These are phyloP conservation scores for Pharmacophagus antenor DNA, from an alignment of 2,888 invertebrate species.

Conservation along the genomic window DNA sequence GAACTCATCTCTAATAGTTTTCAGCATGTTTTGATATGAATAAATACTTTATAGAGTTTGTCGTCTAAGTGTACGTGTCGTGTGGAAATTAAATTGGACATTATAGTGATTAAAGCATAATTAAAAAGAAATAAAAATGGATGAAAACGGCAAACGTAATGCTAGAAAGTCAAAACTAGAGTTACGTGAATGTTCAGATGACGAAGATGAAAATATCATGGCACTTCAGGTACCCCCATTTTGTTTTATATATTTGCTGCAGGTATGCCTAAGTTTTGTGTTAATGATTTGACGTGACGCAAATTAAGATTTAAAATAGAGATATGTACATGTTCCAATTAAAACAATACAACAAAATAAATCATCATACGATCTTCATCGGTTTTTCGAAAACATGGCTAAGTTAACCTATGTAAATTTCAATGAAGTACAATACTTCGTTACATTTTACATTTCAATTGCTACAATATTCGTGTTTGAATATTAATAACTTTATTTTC, in stretches of 20 bases:
- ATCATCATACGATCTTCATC: neutral
- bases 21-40: neutral
- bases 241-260: neutral
- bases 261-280: neutral
- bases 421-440: too few species aligned
- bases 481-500: too few species aligned
- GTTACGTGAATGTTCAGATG: too few species aligned
- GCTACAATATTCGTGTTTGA: too few species aligned
- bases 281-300: neutral
- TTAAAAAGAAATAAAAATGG: neutral
- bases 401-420: neutral
- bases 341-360: neutral
- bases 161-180: too few species aligned
- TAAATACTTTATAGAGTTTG: neutral
- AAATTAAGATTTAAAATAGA: neutral
- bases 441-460: too few species aligned
- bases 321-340: neutral
- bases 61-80: neutral
- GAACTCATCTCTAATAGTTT: neutral
- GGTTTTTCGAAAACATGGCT: neutral
- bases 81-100: neutral
- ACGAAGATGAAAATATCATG: neutral
- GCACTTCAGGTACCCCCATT: slow-evolving; percentile 8
- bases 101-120: neutral
- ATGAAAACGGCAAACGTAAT: neutral